Evolutionary conservation across 1,140 invertebrate species (phyloP), one percentile per base, ranked within the genome.

Genomic region (Rhyacophila brunnea): DNA sequence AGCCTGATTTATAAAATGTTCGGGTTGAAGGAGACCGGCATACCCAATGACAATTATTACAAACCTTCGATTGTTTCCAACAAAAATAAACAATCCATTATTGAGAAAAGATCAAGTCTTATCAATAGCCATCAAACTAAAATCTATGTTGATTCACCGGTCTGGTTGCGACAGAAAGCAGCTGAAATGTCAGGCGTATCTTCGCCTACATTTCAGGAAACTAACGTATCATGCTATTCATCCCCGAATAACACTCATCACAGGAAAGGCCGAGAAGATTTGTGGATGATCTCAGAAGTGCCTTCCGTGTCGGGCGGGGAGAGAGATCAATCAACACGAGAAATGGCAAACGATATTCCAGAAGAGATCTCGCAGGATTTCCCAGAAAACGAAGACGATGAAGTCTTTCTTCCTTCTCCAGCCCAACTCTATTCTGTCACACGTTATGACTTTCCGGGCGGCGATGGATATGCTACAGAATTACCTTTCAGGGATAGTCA

Each of bases 1-100:
- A 82, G 82, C 47, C 79, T 87, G 2, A 80, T 88, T 42, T 82
- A 79, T 58, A 75, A 73, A 10, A 67, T 85, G 20, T 75, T 85
- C 61, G 81, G 82, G 1, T 66, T 77, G 14, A 72, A 74, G 43
- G 67, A 72, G 10, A 68, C 70, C 14, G 70, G 68, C 50, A 66
- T 68, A 47, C 62, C 70, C 6, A 50, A 34, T 17, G 71, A 74
- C 35, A 68, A 72, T 7, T 70, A 71, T 36, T 74, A 76, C 55
- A 71, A 72, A 15, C 73, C 73, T 43, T 75, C 73, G 0, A 49
- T 76, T 60, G 71, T 64, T 17, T 64, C 62, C 1, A 49, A 64
- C 28, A 45, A 42, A 6, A 17, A 54, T 13, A 52, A 58, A 7
- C 43, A 44, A 23, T 64, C 62, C 1, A 56, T 42, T 20, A 32